A percentile compares a stretch with the other conserved stretches of the same genome.
These are phyloP conservation scores for Procambarus clarkii DNA, from an alignment of 1,140 invertebrate species.

Conservation along the genomic window DNA sequence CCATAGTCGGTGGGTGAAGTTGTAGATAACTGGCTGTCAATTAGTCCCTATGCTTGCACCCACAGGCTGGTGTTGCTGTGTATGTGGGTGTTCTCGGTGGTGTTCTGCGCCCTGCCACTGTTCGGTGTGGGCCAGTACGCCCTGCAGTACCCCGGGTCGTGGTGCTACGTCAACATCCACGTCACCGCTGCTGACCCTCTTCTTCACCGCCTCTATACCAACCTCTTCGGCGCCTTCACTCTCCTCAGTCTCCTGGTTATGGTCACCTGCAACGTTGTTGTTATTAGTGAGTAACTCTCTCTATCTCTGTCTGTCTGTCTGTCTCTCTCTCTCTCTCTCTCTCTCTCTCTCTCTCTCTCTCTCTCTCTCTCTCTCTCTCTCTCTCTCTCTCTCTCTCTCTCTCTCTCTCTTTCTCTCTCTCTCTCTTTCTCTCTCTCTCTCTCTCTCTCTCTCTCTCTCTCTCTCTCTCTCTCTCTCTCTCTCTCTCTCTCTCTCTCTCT, in stretches of 20 bases:
- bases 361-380: too few relatives aligned
- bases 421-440: neutral
- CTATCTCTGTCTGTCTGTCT: neutral
- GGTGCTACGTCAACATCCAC: conserved; percentile 31
- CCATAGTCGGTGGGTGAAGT: too few relatives aligned
- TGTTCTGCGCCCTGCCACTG: conserved; percentile 11
- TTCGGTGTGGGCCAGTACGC: conserved; percentile 15
- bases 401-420: conserved; percentile 1
- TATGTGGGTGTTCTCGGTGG: neutral
- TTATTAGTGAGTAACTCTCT: conserved; percentile 12
- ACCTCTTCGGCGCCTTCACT: conserved; percentile 14
- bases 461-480: neutral
- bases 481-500: neutral
- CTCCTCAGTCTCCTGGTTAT: conserved; percentile 2
- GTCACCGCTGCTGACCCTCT: neutral
- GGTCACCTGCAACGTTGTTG: conserved; percentile 28
- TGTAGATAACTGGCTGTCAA: too few relatives aligned
- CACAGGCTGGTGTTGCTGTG: neutral
- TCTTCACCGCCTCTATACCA: neutral
- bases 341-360: too few relatives aligned
- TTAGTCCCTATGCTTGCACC: too few relatives aligned
- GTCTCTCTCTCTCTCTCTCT: too few relatives aligned
- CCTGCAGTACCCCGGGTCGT: conserved; percentile 23
- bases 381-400: neutral
- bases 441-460: too few relatives aligned